Conservation (phyloP, 2,888 invertebrate species). For the Hydriomena furcata region DNA sequence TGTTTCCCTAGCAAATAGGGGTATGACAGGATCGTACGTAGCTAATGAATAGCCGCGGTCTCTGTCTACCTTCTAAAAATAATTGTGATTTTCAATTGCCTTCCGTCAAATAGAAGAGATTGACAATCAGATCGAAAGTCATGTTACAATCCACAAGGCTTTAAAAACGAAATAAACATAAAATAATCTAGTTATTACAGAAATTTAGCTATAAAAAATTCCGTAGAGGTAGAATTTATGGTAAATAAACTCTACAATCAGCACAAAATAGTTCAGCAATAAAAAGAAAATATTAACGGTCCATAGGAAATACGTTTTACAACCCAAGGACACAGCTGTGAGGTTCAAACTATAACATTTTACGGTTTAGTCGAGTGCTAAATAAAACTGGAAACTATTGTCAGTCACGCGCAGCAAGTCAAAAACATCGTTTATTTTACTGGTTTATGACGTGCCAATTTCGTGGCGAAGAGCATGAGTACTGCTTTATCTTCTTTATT, state of each 20-base stretch:
- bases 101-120: too few relatives aligned
- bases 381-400: conserved; percentile 22
- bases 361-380: conserved; percentile 20
- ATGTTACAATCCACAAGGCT: too few relatives aligned
- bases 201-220: conserved; percentile 12
- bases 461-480: neutral
- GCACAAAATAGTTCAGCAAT: conserved; percentile 20
- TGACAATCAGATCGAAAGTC: too few relatives aligned
- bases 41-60: too few relatives aligned
- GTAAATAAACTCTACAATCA: conserved; percentile 20
- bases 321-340: conserved; percentile 27
- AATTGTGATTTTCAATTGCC: too few relatives aligned
- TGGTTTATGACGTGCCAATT: conserved; percentile 9
- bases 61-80: too few relatives aligned
- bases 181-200: neutral
- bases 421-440: conserved; percentile 9
- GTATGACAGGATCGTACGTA: too few relatives aligned
- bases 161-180: too few relatives aligned
- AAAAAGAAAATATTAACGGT: conserved; percentile 23
- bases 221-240: conserved; percentile 1
- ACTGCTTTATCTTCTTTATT: neutral
- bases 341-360: conserved; percentile 18
- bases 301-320: conserved; percentile 21
- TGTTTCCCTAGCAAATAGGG: too few relatives aligned
- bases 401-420: conserved; percentile 22